Base-by-base conservation (phyloP, 2,797 vertebrate species). In the Rachycentron canadum region DNA sequence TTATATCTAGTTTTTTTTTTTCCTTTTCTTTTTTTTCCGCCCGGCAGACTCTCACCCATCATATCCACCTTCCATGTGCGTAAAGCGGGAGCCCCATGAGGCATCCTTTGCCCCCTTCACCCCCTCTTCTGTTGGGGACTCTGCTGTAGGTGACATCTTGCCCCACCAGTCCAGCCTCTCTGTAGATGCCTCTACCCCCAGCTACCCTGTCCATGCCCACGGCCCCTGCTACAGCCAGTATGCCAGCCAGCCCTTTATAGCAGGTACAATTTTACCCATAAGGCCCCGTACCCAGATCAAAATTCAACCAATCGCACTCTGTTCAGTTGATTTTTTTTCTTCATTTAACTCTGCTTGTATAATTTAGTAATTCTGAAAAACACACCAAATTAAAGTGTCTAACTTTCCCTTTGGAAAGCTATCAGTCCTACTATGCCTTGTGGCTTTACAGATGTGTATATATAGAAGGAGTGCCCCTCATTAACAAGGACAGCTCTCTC, bases 41-140 rank as follows among this genome's bases (percentile, higher is more conserved):
- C 91, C 87, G 92, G 91, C 94, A 95, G 94, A 95, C 88, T 88
- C 89, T 91, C 95, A 95, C 94, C 95, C 95, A 73, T 93, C 93
- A 91, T 94, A 96, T 95, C 95, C 95, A 94, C 95, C 96, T 90
- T 96, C 94, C 94, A 92, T 95, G 95, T 96, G 96, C 94, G 95
- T 96, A 96, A 96, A 97, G 95, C 95, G 95, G 93, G 96, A 97
- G 96, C 96, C 96, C 93, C 96, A 96, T 93, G 96, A 96, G 96
- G 96, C 96, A 85, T 96, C 96, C 92, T 96, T 97, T 96, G 96
- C 96, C 92, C 96, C 96, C 94, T 97, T 96, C 95, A 97, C 96
- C 93, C 96, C 96, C 93, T 96, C 95, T 93, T 95, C 96, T 88
- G 87, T 91, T 77, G 89, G 89, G 81, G 89, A 91, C 86, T 91